A percentile compares a stretch with the other conserved stretches of the same genome.
Conservation (phyloP, 1,140 invertebrate genomes). For the Drosophila punjabiensis region DNA sequence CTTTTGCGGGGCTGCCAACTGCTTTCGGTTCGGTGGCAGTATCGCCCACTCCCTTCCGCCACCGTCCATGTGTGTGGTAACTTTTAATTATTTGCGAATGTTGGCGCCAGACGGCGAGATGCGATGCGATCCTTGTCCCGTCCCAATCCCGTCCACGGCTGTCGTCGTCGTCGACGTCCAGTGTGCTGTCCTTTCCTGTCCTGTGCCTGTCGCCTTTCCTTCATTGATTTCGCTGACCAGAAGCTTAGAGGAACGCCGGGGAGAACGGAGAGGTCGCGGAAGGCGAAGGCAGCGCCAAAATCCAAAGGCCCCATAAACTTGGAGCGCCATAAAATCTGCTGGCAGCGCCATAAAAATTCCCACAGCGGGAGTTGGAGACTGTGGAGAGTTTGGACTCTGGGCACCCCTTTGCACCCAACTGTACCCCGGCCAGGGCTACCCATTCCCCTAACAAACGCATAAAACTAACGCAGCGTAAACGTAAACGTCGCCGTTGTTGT, state of each 20-base stretch:
- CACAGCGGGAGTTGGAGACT: slow-evolving; percentile 69
- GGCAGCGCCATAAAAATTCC: slow-evolving; percentile 82
- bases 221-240: slow-evolving; percentile 75
- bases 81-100: slow-evolving; percentile 84
- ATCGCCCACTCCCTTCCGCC: slow-evolving; percentile 5
- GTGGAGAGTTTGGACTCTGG: slow-evolving; percentile 26
- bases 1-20: slow-evolving; percentile 52
- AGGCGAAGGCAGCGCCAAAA: slow-evolving; percentile 59
- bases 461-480: slow-evolving; percentile 84
- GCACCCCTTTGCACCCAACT: slow-evolving; percentile 22
- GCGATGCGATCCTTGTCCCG: slow-evolving; percentile 49
- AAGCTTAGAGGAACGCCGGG: slow-evolving; percentile 11
- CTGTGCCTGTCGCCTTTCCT: slow-evolving; percentile 37
- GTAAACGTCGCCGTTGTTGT: slow-evolving; percentile 62
- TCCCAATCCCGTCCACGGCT: slow-evolving; percentile 9
- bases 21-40: slow-evolving; percentile 27
- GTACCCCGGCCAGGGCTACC: slow-evolving; percentile 25
- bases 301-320: slow-evolving; percentile 83
- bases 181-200: slow-evolving; percentile 22
- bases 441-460: slow-evolving; percentile 61
- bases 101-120: slow-evolving; percentile 78
- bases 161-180: slow-evolving; percentile 18
- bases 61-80: slow-evolving; percentile 65
- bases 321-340: slow-evolving; percentile 85
- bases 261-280: not conserved